These are phyloP conservation scores for Carassius auratus DNA, from an alignment of 2,113 vertebrate species.

Conservation along the genomic window DNA sequence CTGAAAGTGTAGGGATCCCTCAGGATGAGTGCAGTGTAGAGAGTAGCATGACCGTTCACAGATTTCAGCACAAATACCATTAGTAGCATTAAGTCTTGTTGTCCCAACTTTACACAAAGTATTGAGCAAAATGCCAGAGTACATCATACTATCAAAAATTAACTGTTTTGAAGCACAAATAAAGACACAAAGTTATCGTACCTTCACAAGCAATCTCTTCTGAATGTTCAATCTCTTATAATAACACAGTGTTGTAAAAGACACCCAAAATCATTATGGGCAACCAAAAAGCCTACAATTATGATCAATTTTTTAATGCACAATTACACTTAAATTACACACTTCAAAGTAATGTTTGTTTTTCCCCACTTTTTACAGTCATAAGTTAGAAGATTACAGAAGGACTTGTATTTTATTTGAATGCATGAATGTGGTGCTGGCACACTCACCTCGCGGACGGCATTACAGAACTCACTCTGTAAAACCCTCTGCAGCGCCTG, in stretches of 20 bases:
- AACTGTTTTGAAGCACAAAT: background rate
- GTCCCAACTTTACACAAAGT: background rate
- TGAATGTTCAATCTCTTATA: background rate
- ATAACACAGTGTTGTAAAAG: background rate
- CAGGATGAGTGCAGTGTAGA: too few relatives aligned
- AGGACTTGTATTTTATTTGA: background rate
- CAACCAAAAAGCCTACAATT: background rate
- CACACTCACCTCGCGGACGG: constrained; percentile 88
- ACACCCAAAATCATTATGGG: background rate
- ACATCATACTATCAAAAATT: background rate
- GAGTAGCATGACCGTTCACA: background rate
- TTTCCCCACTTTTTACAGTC: background rate
- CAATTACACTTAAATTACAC: too few relatives aligned
- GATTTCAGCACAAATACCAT: too few relatives aligned
- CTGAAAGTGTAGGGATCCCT: too few relatives aligned
- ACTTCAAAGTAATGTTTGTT: background rate
- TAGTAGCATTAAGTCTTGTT: too few relatives aligned
- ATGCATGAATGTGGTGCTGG: background rate
- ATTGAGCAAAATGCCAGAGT: background rate
- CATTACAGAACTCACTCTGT: constrained; percentile 98
- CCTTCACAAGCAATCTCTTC: background rate
- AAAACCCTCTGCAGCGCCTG: constrained; percentile 96
- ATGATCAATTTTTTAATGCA: too few relatives aligned
- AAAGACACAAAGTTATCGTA: background rate
- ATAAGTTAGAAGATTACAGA: background rate